A percentile compares a stretch with the other conserved stretches of the same genome.
These are phyloP conservation scores for Amblyjoppa fuscipennis DNA, from an alignment of 2,888 invertebrate genomes.

Conservation along the genomic window DNA sequence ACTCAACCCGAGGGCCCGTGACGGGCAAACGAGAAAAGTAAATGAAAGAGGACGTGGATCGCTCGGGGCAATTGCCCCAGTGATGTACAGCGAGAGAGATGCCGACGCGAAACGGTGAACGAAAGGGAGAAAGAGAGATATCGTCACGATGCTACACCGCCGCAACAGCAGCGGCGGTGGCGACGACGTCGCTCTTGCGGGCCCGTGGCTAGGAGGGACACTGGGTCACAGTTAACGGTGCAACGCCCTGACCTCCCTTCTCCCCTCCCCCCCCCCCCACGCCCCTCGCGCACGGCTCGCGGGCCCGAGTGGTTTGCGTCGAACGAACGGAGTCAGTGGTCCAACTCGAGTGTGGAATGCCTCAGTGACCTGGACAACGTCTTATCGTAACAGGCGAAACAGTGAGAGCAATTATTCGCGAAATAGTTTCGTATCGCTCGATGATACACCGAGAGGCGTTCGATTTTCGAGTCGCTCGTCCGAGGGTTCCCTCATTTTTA, in stretches of 20 bases:
- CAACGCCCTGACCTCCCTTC: slow-evolving; percentile 79
- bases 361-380: slow-evolving; percentile 43
- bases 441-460: neutral
- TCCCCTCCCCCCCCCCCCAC: neutral
- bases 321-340: slow-evolving; percentile 49
- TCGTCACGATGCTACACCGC: slow-evolving; percentile 34
- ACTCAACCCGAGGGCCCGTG: slow-evolving; percentile 31
- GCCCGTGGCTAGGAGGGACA: slow-evolving; percentile 67
- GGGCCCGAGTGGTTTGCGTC: slow-evolving; percentile 32
- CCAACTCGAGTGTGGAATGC: slow-evolving; percentile 42
- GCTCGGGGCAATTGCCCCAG: slow-evolving; percentile 58
- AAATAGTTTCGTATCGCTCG: neutral
- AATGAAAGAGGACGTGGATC: slow-evolving; percentile 50
- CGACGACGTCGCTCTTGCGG: slow-evolving; percentile 1
- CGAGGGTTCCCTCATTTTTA: neutral
- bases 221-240: slow-evolving; percentile 81
- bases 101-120: slow-evolving; percentile 23
- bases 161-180: slow-evolving; percentile 21
- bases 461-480: neutral
- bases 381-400: slow-evolving; percentile 34
- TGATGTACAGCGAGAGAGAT: slow-evolving; percentile 29
- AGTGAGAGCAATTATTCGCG: neutral
- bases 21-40: slow-evolving; percentile 49
- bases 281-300: slow-evolving; percentile 7
- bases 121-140: slow-evolving; percentile 11